These are phyloP conservation scores for Nyctibius grandis DNA, from an alignment of 2,797 vertebrate species.

Conservation along the genomic window DNA sequence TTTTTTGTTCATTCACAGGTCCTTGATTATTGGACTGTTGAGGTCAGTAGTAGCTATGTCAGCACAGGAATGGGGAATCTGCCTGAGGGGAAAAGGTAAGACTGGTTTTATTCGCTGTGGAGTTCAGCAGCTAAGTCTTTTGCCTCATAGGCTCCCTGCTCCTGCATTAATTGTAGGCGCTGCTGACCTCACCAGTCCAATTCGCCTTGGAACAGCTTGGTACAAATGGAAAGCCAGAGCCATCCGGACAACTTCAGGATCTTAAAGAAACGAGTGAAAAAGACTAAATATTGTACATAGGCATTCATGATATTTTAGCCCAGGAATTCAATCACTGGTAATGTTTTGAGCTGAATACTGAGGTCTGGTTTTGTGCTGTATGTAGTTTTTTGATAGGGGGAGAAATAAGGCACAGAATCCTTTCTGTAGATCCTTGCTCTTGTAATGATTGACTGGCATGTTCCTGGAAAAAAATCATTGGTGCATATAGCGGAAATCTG, in stretches of 20 bases:
- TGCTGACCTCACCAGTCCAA: conserved; percentile 54
- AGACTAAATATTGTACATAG: neutral
- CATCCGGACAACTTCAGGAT: neutral
- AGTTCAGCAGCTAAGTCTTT: neutral
- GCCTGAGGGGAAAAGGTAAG: conserved; percentile 31
- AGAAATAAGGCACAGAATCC: neutral
- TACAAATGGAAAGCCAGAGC: neutral
- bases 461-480: neutral
- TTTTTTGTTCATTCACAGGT: conserved; percentile 36
- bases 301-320: neutral
- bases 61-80: conserved; percentile 47
- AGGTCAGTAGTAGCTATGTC: conserved; percentile 58
- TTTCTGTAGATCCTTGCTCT: neutral
- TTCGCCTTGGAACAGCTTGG: neutral
- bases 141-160: neutral
- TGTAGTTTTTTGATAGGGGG: neutral
- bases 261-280: neutral
- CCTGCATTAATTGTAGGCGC: conserved; percentile 1
- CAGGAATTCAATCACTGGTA: neutral
- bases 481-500: neutral
- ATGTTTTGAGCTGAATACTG: neutral
- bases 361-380: neutral
- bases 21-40: conserved; percentile 47
- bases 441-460: neutral
- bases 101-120: conserved; percentile 10